A percentile compares a stretch with the other conserved stretches of the same genome.
phyloP scores from a whole-genome alignment of 2,888 invertebrate species.

The Criorhina ranunculi region DNA sequence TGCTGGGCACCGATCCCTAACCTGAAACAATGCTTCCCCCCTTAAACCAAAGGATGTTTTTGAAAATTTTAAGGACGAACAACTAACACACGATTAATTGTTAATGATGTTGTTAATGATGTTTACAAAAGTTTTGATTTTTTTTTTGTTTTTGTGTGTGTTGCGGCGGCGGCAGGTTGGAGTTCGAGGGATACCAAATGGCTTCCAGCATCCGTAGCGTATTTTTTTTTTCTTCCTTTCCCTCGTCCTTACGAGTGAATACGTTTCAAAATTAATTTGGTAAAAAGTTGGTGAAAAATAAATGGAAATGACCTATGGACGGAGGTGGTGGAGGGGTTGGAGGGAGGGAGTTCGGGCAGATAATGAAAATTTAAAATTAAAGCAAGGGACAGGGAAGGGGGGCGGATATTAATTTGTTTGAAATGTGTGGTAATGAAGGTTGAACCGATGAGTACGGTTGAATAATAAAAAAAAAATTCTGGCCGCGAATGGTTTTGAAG shows the following conservation, averaged over 20 bases:
- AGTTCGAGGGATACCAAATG: neutral
- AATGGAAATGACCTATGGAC: conserved; percentile 29
- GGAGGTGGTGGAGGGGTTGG: neutral
- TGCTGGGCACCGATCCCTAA: neutral
- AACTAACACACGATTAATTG: conserved; percentile 36
- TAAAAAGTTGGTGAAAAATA: conserved; percentile 31
- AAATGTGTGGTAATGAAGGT: conserved; percentile 57
- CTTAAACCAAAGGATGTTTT: conserved; percentile 2
- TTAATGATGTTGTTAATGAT: conserved; percentile 43
- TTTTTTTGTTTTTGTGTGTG: neutral
- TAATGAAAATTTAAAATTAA: conserved; percentile 39
- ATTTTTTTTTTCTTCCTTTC: neutral
- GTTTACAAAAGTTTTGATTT: conserved; percentile 12
- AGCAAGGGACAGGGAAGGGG: neutral
- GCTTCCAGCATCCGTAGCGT: conserved; percentile 17
- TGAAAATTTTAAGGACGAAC: neutral
- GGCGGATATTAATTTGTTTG: conserved; percentile 39
- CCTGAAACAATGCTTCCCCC: neutral
- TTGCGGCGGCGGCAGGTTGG: neutral
- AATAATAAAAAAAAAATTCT: too few relatives aligned
- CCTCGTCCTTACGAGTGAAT: conserved; percentile 22
- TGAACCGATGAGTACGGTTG: conserved; percentile 31
- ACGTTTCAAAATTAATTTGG: conserved; percentile 45
- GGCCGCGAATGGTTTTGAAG: neutral
- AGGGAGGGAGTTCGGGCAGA: neutral